A percentile compares a stretch with the other conserved stretches of the same genome.
Conservation (phyloP, 2,113 vertebrate genomes). For the Suricata suricatta region DNA sequence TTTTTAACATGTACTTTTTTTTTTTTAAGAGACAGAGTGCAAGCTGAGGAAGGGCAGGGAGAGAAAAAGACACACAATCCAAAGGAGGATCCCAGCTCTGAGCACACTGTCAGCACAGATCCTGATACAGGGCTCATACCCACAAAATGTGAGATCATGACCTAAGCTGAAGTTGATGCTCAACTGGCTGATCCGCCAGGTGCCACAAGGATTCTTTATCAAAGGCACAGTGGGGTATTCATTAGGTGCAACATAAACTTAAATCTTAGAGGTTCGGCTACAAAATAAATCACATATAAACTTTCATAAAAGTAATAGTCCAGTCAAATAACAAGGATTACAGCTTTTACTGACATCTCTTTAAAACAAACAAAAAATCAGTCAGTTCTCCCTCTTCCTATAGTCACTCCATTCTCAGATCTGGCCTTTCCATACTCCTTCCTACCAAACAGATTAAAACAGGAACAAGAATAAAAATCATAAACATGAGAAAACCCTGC, state of each 20-base stretch:
- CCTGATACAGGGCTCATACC: too few relatives aligned
- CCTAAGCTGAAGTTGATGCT: too few relatives aligned
- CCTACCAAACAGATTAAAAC: neutral
- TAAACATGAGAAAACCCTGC: neutral
- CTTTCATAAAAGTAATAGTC: neutral
- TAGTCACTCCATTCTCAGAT: neutral
- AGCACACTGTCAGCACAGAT: too few relatives aligned
- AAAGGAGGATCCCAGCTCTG: too few relatives aligned
- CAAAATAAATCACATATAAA: neutral
- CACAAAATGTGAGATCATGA: too few relatives aligned
- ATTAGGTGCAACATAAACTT: neutral
- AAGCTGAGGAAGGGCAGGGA: too few relatives aligned
- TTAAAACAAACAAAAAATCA: neutral
- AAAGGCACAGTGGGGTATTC: neutral
- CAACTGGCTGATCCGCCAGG: too few relatives aligned
- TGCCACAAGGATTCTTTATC: neutral
- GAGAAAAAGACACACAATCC: too few relatives aligned
- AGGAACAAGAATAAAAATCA: neutral
- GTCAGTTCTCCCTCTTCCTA: neutral
- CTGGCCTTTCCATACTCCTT: neutral
- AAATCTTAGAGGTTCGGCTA: neutral
- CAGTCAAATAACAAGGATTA: neutral
- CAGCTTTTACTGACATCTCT: neutral
- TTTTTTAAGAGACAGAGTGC: too few relatives aligned
- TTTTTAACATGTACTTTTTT: too few relatives aligned